A percentile compares a stretch with the other conserved stretches of the same genome.
phyloP scores from a whole-genome alignment of 2,797 vertebrate species.

The Sciurus vulgaris region DNA sequence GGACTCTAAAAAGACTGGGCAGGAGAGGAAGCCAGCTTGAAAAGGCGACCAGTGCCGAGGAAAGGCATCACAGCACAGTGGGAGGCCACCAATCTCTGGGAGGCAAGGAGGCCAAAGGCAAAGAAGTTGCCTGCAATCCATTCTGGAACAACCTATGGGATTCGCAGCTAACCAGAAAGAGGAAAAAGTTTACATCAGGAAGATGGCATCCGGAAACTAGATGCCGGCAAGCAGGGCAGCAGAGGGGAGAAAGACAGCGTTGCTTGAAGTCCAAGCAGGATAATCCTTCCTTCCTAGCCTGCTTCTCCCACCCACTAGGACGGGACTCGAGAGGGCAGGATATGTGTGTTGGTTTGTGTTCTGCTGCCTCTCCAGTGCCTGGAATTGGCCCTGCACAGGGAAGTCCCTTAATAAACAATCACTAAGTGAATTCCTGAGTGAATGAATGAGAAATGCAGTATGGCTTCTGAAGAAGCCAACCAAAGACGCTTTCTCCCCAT shows the following conservation, averaged over 20 bases:
- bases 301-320: background rate
- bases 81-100: background rate
- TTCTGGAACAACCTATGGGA: background rate
- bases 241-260: background rate
- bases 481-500: background rate
- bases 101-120: background rate
- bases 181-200: background rate
- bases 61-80: background rate
- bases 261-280: background rate
- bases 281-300: background rate
- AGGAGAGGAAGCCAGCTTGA: background rate
- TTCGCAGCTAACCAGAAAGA: background rate
- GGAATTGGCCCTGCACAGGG: background rate
- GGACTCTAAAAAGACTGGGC: constrained; percentile 46
- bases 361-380: background rate
- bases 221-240: background rate
- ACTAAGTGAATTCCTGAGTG: background rate
- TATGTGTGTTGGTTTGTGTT: background rate
- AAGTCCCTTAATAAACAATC: constrained; percentile 21
- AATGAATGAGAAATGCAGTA: background rate
- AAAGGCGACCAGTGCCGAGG: background rate
- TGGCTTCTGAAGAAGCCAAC: background rate
- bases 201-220: background rate
- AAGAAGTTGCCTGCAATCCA: background rate
- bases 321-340: background rate